Conservation (phyloP, 64 coral and sea anemone species). For the Trachythela sp. region DNA sequence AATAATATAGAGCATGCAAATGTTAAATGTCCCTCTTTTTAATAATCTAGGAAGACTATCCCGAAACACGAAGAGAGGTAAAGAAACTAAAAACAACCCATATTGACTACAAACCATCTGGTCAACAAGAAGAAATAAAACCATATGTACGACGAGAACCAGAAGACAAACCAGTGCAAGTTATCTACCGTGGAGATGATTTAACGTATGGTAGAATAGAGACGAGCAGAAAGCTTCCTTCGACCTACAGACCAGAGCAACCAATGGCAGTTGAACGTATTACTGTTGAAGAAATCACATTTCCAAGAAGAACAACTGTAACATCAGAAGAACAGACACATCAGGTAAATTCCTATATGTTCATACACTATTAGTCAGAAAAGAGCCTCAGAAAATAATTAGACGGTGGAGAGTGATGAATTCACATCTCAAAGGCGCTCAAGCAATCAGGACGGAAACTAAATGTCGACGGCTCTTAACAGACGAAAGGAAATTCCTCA, state of each 20-base stretch:
- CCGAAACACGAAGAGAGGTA: not conserved
- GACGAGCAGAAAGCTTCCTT: not conserved
- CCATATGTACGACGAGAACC: not conserved
- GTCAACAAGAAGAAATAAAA: not conserved
- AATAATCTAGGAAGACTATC: not conserved
- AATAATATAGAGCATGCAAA: not conserved
- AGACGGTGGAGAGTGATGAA: no score
- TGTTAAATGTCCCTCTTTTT: not conserved
- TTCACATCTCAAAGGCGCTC: no score
- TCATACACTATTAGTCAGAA: not conserved
- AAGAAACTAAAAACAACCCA: not conserved
- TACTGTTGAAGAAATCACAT: slow-evolving; percentile 4
- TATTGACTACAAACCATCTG: not conserved
- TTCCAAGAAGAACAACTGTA: not conserved
- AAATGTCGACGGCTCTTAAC: no score
- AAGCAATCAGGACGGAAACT: no score
- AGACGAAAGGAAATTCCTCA: no score
- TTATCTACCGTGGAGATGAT: not conserved
- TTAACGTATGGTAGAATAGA: not conserved
- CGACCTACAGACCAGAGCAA: not conserved
- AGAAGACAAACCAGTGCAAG: not conserved
- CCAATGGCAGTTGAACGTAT: not conserved
- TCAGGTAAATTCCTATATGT: not conserved
- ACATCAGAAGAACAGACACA: not conserved
- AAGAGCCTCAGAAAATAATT: no score